These are phyloP conservation scores for Hoplostethus atlanticus DNA, from an alignment of 2,797 vertebrate genomes.

Conservation along the genomic window DNA sequence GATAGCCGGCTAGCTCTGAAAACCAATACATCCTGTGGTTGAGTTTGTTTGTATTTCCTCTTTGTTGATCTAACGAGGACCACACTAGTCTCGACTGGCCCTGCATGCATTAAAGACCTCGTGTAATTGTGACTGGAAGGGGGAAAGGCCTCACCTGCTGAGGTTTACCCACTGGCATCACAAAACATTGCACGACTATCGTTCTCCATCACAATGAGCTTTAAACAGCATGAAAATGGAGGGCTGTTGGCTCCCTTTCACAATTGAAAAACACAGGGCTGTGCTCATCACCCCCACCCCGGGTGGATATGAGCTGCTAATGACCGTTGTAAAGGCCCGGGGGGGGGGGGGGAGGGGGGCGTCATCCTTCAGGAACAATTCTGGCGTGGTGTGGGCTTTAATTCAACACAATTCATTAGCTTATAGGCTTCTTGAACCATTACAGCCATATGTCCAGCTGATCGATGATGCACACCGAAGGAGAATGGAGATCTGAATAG, in stretches of 20 bases:
- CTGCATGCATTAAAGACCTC: slow-evolving; percentile 75
- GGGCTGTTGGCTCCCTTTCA: slow-evolving; percentile 70
- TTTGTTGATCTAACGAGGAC: slow-evolving; percentile 82
- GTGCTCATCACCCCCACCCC: slow-evolving; percentile 64
- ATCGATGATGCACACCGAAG: neutral
- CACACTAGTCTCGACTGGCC: slow-evolving; percentile 63
- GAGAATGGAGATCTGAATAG: neutral
- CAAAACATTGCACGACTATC: slow-evolving; percentile 66
- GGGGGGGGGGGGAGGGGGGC: neutral
- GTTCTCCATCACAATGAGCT: slow-evolving; percentile 77
- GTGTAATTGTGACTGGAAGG: slow-evolving; percentile 48
- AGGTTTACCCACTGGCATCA: slow-evolving; percentile 74
- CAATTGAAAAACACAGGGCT: slow-evolving; percentile 71
- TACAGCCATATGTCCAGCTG: slow-evolving; percentile 3
- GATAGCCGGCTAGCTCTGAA: slow-evolving; percentile 12
- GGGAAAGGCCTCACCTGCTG: slow-evolving; percentile 72
- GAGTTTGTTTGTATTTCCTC: slow-evolving; percentile 80
- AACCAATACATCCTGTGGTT: slow-evolving; percentile 28
- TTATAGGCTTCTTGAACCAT: slow-evolving; percentile 36
- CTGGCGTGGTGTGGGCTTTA: slow-evolving; percentile 52
- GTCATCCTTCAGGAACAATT: slow-evolving; percentile 37
- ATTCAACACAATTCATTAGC: slow-evolving; percentile 66
- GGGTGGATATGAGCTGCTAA: slow-evolving; percentile 81
- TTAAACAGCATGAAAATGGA: slow-evolving; percentile 80
- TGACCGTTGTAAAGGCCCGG: slow-evolving; percentile 78